Conservation (phyloP, 2,888 invertebrate genomes). For the Nymphalis c-album region DNA sequence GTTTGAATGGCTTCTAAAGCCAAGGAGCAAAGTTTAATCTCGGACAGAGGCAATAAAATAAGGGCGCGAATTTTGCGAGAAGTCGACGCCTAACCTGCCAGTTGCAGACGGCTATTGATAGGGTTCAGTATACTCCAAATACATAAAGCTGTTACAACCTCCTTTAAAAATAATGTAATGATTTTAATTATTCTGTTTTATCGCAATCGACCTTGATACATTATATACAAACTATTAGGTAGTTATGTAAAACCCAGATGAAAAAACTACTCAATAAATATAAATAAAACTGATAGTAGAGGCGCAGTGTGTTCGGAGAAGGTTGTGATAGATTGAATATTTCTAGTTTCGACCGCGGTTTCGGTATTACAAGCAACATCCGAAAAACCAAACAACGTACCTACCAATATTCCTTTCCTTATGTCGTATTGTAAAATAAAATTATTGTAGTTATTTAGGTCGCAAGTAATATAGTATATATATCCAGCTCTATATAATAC, state of each 20-base stretch:
- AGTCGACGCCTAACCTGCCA: constrained; percentile 76
- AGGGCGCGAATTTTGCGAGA: constrained; percentile 74
- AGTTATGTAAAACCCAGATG: too few relatives aligned
- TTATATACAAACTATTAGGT: too few relatives aligned
- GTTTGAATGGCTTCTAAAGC: constrained; percentile 60
- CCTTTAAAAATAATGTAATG: neutral
- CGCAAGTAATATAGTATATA: neutral
- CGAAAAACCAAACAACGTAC: too few relatives aligned
- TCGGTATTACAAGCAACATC: too few relatives aligned
- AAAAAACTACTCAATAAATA: too few relatives aligned
- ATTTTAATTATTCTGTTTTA: neutral
- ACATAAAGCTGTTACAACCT: constrained; percentile 51
- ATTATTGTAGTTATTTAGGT: neutral
- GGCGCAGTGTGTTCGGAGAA: too few relatives aligned
- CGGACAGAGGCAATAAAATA: constrained; percentile 78
- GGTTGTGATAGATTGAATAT: too few relatives aligned
- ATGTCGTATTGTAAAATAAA: too few relatives aligned
- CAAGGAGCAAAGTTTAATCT: constrained; percentile 72
- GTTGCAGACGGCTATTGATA: constrained; percentile 79
- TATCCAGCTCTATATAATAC: constrained; percentile 51
- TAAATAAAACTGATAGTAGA: too few relatives aligned
- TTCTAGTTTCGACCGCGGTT: too few relatives aligned
- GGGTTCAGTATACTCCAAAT: constrained; percentile 57
- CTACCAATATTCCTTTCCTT: neutral
- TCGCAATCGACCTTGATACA: neutral